Base-by-base conservation (phyloP, 2,797 vertebrate genomes). In the Craterocephalus amniculus region DNA sequence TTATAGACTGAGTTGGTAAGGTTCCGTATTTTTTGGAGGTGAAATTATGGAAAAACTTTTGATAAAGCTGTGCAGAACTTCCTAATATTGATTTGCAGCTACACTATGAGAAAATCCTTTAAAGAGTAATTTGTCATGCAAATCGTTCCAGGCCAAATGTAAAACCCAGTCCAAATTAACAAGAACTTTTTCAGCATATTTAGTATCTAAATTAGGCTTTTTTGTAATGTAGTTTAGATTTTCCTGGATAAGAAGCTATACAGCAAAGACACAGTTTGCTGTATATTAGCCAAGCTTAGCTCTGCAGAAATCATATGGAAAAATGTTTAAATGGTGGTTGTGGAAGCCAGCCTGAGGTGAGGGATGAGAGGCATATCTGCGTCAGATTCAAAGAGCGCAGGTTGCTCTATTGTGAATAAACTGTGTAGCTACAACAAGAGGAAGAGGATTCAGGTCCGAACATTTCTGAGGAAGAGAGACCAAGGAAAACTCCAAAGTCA, bases 281-380 rank as follows among this genome's bases (percentile, higher is more conserved):
- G n/a, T n/a, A n/a, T n/a, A n/a, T n/a, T n/a, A 16, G 29, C 24
- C 29, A 32, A 52, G 57, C 36, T 58, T 58, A 52, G 24, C 40
- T 58, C 27, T 31, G 45, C 43, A 58, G 20, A 62, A 63, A 60
- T 70, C 27, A 62, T 16, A 16, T 32, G 62, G 49, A 75, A 70
- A 69, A 72, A 65, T 60, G n/a, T 29, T 52, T 0, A 65, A 58
- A 64, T 14, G 57, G 22, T n/a, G 7, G 29, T 75, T 74, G 14
- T 64, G 62, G 36, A 72, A 63, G 67, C 12, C 1, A 60, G 43
- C 36, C 57, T 14, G 29, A 24, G 36, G 18, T 52, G 58, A 61
- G 6, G 10, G 16, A 43, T 24, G 0, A 48, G 16, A 22, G 6
- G n/a, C 48, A 38, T 56, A 48, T 67, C 36, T 59, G 10, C 26